Evolutionary conservation across 1,140 invertebrate genomes (phyloP), one percentile per base, ranked within the genome.

Genomic region (Oncopodura yosiiana): DNA sequence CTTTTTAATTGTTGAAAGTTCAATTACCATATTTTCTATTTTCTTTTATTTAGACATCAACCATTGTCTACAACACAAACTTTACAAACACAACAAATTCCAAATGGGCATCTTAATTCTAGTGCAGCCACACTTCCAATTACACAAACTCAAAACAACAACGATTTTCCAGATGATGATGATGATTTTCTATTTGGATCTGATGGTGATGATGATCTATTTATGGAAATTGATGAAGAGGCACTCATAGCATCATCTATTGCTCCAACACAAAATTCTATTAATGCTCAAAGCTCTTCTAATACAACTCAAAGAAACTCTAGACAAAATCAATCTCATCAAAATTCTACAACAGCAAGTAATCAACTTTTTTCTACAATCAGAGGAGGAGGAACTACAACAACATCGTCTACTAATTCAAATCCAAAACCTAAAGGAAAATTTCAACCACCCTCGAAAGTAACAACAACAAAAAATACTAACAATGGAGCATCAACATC

Each of bases 161-260:
- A 49, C 24, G 34, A 50, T 19, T 29, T 39, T 39, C 32, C 23
- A 24, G 16, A n/a, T 26, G 3, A 26, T 3, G 14, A n/a, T 34
- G 34, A n/a, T 24, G 38, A 42, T 43, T 45, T 23, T 34, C 24
- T 45, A 18, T 50, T 44, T 44, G 55, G n/a, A n/a, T n/a, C 2
- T 4, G 48, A 36, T 16, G 38, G 21, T 30, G 58, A 60, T 53
- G 58, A 60, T 16, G 49, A 53, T 42, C 9, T 56, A 9, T 60
- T 60, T 32, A 60, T 60, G 58, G 58, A 60, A 8, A 56, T 60
- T 43, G 58, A 60, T 38, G 58, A 60, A 42, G 16, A 44, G n/a
- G n/a, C n/a, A n/a, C n/a, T n/a, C n/a, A 34, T n/a, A 37, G 46
- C 46, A 21, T 23, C 36, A 18, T 3, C 36, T 4, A 12, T 11